Evolutionary conservation across 2,888 invertebrate genomes (phyloP).

Genomic region (Catocala sponsa): DNA sequence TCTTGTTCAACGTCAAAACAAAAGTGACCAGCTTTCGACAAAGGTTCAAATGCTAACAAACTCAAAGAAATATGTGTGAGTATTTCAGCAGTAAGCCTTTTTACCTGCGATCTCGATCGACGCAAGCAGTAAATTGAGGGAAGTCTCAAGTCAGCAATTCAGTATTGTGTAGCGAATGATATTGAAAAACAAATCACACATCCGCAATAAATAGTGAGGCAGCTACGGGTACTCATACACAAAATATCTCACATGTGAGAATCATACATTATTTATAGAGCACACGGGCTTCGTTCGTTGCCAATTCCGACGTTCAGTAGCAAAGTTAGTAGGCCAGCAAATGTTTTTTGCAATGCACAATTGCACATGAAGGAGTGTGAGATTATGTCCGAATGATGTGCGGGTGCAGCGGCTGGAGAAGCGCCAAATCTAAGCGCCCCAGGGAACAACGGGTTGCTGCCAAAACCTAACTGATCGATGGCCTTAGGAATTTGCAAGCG

Average conservation of each 20-base stretch:
- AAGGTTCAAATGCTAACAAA: too few species aligned
- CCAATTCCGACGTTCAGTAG: slow-evolving; percentile 19
- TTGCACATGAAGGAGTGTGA: slow-evolving; percentile 59
- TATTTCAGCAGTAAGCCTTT: neutral
- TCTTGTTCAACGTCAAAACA: too few species aligned
- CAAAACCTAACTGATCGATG: slow-evolving; percentile 70
- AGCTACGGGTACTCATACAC: slow-evolving; percentile 11
- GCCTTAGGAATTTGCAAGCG: slow-evolving; percentile 63
- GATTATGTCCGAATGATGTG: slow-evolving; percentile 67
- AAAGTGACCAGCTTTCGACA: too few species aligned
- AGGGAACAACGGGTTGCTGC: slow-evolving; percentile 60
- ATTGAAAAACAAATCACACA: slow-evolving; percentile 18
- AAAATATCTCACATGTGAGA: slow-evolving; percentile 10
- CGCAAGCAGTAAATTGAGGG: neutral
- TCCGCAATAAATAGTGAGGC: slow-evolving; percentile 13
- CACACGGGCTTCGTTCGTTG: slow-evolving; percentile 11
- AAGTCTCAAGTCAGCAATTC: slow-evolving; percentile 6
- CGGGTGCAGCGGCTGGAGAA: slow-evolving; percentile 56
- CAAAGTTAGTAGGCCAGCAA: slow-evolving; percentile 52
- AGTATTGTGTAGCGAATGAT: slow-evolving; percentile 14
- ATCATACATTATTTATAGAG: slow-evolving; percentile 22
- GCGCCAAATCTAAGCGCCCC: slow-evolving; percentile 64
- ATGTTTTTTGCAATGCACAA: slow-evolving; percentile 60
- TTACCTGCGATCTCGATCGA: slow-evolving; percentile 2
- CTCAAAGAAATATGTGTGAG: too few species aligned